These are phyloP conservation scores for Lepidocolaptes lacrymiger DNA, from an alignment of 2,797 vertebrate species.

Conservation along the genomic window DNA sequence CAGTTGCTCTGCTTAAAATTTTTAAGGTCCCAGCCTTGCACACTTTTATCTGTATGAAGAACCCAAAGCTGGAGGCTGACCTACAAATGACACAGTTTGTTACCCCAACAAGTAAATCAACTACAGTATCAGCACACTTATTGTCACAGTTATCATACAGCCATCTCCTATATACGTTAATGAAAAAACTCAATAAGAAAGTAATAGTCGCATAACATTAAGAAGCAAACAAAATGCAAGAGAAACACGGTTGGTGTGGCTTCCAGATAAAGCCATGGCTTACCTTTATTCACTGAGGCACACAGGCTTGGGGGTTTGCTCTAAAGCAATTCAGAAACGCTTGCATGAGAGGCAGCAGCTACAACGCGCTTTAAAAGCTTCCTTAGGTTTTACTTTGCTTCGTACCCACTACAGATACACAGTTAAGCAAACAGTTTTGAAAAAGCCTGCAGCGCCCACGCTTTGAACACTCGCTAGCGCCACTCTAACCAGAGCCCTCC, in stretches of 20 bases:
- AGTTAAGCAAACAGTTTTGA: fast-evolving
- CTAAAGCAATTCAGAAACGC: not conserved
- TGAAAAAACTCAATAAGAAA: not conserved
- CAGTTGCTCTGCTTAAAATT: not conserved
- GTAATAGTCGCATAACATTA: not conserved
- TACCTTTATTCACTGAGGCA: not conserved
- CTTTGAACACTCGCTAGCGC: fast-evolving
- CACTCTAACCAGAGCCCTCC: not conserved
- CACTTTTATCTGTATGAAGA: not conserved
- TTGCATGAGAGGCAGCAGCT: not conserved
- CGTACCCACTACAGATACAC: fast-evolving
- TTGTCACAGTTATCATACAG: fast-evolving
- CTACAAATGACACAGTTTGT: fast-evolving
- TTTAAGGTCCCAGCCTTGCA: not conserved
- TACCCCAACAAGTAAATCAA: not conserved
- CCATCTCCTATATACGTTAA: fast-evolving
- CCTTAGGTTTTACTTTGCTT: not conserved
- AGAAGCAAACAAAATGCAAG: not conserved
- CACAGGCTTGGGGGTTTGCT: not conserved
- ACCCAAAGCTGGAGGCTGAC: not conserved
- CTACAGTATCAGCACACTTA: not conserved
- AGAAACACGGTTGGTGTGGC: fast-evolving
- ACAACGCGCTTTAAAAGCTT: not conserved
- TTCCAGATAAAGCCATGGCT: not conserved
- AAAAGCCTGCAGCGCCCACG: fast-evolving